Percentiles rank a stretch among this genome's conserved stretches.
phyloP scores from a whole-genome alignment of 2,888 invertebrate genomes.

The Latrodectus hesperus region DNA sequence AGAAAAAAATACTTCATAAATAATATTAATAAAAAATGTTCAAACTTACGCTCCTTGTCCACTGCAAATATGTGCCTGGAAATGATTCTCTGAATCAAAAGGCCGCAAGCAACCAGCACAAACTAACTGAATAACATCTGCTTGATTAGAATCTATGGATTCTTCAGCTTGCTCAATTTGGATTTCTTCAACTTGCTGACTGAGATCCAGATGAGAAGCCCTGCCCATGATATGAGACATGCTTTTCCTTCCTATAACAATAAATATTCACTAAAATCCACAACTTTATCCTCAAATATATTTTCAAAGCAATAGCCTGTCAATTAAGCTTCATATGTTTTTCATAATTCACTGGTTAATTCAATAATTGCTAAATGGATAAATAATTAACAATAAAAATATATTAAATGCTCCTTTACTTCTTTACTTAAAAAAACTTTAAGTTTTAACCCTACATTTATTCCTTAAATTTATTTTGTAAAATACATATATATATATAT shows the following conservation, averaged over 20 bases:
- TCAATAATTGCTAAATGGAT: no score
- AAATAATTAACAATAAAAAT: no score
- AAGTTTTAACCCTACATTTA: no score
- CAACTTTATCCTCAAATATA: no score
- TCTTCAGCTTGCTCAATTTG: constrained; percentile 67
- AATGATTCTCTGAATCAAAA: constrained; percentile 69
- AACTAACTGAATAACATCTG: constrained; percentile 66
- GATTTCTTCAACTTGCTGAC: constrained; percentile 63
- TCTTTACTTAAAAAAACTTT: no score
- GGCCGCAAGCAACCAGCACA: constrained; percentile 69
- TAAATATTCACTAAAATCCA: not conserved
- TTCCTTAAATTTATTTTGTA: no score
- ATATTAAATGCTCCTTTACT: no score
- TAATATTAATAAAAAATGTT: not conserved
- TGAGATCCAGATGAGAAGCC: constrained; percentile 42
- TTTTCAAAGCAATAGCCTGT: no score
- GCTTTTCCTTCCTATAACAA: constrained; percentile 40
- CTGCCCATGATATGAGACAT: constrained; percentile 47
- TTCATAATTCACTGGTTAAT: no score
- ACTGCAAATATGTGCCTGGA: constrained; percentile 67
- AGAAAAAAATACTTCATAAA: not conserved
- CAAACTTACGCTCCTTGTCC: constrained; percentile 64
- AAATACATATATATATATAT: no score
- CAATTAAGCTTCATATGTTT: no score
- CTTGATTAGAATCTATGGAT: constrained; percentile 57